Evolutionary conservation across 2,888 invertebrate species (phyloP), one percentile per base, ranked within the genome.

Genomic region (Bruchidius siliquastri): DNA sequence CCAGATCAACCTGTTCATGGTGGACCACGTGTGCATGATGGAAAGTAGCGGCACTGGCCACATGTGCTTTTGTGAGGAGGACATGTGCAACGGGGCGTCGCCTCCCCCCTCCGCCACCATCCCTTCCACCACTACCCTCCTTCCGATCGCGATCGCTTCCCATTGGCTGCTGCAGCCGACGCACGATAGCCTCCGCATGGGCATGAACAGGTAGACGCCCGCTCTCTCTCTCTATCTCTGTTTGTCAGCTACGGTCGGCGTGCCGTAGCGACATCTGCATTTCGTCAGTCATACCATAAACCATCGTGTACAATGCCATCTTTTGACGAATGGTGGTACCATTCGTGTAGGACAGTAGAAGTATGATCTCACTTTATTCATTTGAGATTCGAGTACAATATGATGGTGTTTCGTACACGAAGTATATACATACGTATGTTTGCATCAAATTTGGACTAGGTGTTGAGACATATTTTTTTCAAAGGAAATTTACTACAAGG

Each of bases 31-130:
- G 90, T 97, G 97, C 93, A 97, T 97, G 96, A 94, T 95, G 93
- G 97, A 97, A 93, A 96, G 96, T 92, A 95, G 95, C 91, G 96
- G 96, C 90, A 96, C 93, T 87, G 97, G 97, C 89, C 96, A 96
- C 92, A 97, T 97, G 96, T 97, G 96, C 91, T 97, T 97, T 92
- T 97, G 97, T 90, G 96, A 97, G 91, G 96, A 96, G 90, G 96
- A 97, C 90, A 94, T 94, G 93, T 97, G 97, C 91, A 97, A 97
- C 88, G 87, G 87, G 82, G 89, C 87, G 78, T 77, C 83, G 76
- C 75, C 73, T 74, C 30, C 74, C 21, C 68, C 68, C 3, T 8
- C 49, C 49, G 8, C 49, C 49, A 13, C 49, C 49, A 49, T 13
- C 49, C 3, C 49, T 13, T 13, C 18, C 49, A 49, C 18, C 49